These are phyloP conservation scores for Phataginus tricuspis DNA, from an alignment of 2,797 vertebrate genomes.

Conservation along the genomic window DNA sequence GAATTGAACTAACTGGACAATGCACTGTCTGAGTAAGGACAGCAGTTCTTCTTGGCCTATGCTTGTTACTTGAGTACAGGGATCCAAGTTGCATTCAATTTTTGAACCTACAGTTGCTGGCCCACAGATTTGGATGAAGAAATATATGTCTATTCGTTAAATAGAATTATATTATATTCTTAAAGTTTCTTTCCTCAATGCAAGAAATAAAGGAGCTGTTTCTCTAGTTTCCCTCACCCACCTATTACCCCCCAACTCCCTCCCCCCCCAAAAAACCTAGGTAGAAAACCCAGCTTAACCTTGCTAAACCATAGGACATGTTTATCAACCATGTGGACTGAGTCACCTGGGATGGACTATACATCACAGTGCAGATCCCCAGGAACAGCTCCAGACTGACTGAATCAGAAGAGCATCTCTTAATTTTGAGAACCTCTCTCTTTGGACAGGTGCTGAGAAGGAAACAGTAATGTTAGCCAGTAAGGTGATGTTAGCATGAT, in stretches of 20 bases:
- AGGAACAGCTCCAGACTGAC: not conserved
- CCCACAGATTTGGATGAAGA: not conserved
- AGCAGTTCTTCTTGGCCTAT: not conserved
- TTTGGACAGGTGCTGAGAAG: not conserved
- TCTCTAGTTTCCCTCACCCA: not conserved
- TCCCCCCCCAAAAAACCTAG: not conserved
- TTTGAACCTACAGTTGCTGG: not conserved
- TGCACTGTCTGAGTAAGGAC: not conserved
- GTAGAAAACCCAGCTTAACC: conserved; percentile 24
- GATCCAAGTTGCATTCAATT: not conserved
- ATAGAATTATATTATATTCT: not conserved
- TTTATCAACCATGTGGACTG: not conserved
- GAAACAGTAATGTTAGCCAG: not conserved
- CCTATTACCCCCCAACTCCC: not conserved
- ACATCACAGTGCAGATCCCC: not conserved
- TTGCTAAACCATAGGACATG: not conserved
- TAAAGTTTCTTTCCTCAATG: not conserved
- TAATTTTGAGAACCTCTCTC: not conserved
- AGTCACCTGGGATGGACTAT: not conserved
- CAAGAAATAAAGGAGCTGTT: not conserved
- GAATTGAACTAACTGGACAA: not conserved
- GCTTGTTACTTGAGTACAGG: not conserved
- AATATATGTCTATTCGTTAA: not conserved
- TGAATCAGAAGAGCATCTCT: not conserved
- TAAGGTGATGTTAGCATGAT: not conserved